Base-by-base conservation (phyloP, 2,888 invertebrate genomes). In the Elmis aenea region DNA sequence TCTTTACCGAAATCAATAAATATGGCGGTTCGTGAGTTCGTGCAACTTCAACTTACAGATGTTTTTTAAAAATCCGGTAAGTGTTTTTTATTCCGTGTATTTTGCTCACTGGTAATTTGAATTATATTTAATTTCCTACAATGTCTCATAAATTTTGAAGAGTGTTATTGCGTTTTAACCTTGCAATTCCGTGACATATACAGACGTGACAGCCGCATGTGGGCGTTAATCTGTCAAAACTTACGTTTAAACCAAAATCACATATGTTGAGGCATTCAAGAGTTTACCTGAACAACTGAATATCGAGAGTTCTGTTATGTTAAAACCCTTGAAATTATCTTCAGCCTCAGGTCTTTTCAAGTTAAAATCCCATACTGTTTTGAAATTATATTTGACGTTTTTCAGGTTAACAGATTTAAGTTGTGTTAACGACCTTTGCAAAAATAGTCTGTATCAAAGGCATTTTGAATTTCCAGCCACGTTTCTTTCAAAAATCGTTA, bases 221-320 rank as follows among this genome's bases (percentile, higher is more conserved):
- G 64, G 66, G 66, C 66, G 65, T 64, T 55, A n/a, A 57, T 55
- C 60, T 63, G 62, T 63, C 62, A 63, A 61, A 62, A 55, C 33
- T 50, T 29, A 33, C 26, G 25, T 21, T 23, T 10, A 23, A 27
- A 24, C 26, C n/a, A n/a, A n/a, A n/a, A n/a, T n/a, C n/a, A n/a
- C n/a, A n/a, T n/a, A n/a, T n/a, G n/a, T n/a, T n/a, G n/a, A n/a
- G n/a, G n/a, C n/a, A n/a, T n/a, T n/a, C n/a, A n/a, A n/a, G n/a
- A n/a, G n/a, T n/a, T n/a, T n/a, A n/a, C n/a, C n/a, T n/a, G n/a
- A n/a, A n/a, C n/a, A n/a, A n/a, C n/a, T n/a, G n/a, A n/a, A n/a
- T n/a, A n/a, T n/a, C n/a, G n/a, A n/a, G n/a, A n/a, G n/a, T n/a
- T n/a, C n/a, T n/a, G n/a, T n/a, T n/a, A n/a, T n/a, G n/a, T n/a